A percentile compares a stretch with the other conserved stretches of the same genome.
These are phyloP conservation scores for Pelecanus crispus DNA, from an alignment of 2,113 vertebrate genomes.

Conservation along the genomic window DNA sequence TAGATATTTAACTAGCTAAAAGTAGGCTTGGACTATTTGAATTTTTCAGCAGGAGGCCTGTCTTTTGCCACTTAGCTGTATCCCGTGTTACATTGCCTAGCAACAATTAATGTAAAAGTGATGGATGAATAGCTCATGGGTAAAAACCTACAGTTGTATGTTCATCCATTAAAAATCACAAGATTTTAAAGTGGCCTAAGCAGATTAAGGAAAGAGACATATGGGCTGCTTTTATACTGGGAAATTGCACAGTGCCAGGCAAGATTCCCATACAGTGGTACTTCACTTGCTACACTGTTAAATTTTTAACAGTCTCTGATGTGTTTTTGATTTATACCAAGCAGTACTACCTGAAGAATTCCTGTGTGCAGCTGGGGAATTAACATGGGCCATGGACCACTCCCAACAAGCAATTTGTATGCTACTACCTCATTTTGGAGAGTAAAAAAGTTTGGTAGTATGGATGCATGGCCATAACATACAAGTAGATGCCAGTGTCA, in stretches of 20 bases:
- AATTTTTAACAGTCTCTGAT: neutral
- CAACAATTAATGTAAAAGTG: slow-evolving; percentile 60
- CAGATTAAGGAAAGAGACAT: slow-evolving; percentile 31
- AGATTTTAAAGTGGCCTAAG: slow-evolving; percentile 43
- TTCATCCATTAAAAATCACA: neutral
- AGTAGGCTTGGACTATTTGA: slow-evolving; percentile 41
- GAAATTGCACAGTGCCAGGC: neutral
- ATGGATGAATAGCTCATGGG: slow-evolving; percentile 40
- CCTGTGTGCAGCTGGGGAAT: neutral
- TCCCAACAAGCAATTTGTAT: neutral
- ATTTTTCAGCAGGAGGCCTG: slow-evolving; percentile 56
- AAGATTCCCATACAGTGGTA: neutral
- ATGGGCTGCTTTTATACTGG: neutral
- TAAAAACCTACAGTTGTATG: slow-evolving; percentile 12
- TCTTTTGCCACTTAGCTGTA: slow-evolving; percentile 37
- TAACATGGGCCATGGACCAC: neutral
- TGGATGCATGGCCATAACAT: neutral
- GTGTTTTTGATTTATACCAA: neutral
- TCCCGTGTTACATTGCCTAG: neutral
- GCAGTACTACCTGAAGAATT: neutral
- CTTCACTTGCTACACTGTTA: neutral
- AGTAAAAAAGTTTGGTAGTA: neutral
- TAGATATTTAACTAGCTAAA: slow-evolving; percentile 42
- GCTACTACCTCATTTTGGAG: neutral
- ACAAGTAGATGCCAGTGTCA: neutral